phyloP scores from a whole-genome alignment of 2,888 invertebrate species.

The Pristionchus fissidentatus region DNA sequence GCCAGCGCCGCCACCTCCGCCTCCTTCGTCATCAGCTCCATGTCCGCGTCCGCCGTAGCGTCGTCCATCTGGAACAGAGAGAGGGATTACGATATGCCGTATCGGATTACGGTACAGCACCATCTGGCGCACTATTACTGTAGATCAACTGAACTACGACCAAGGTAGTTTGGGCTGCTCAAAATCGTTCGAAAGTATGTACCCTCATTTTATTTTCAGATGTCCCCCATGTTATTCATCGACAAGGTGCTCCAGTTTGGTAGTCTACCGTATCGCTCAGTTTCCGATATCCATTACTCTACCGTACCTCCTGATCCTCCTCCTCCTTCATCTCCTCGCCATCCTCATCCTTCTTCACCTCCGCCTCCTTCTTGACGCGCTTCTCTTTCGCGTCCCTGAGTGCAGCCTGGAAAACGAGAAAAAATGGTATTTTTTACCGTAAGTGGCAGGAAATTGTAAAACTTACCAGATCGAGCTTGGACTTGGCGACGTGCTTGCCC shows the following conservation, averaged over 20 bases:
- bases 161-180: too few species aligned
- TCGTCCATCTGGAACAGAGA: constrained; percentile 44
- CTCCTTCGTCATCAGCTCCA: constrained; percentile 42
- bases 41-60: constrained; percentile 18
- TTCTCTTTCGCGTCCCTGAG: background rate
- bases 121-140: too few species aligned
- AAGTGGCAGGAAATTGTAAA: background rate
- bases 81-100: too few species aligned
- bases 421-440: background rate
- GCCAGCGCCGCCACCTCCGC: constrained; percentile 53
- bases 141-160: too few species aligned
- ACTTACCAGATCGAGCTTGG: constrained; percentile 54
- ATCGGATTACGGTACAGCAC: too few species aligned
- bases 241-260: background rate
- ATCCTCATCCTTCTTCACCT: constrained; percentile 48
- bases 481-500: constrained; percentile 79
- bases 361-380: constrained; percentile 47
- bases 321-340: constrained; percentile 51
- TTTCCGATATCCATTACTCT: background rate
- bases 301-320: constrained; percentile 8
- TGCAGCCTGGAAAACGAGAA: background rate
- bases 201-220: too few species aligned
- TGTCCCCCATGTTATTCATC: too few species aligned
- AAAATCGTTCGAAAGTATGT: too few species aligned
- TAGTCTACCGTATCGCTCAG: background rate